These are phyloP conservation scores for Altica lythri DNA, from an alignment of 2,888 invertebrate species.

Conservation along the genomic window DNA sequence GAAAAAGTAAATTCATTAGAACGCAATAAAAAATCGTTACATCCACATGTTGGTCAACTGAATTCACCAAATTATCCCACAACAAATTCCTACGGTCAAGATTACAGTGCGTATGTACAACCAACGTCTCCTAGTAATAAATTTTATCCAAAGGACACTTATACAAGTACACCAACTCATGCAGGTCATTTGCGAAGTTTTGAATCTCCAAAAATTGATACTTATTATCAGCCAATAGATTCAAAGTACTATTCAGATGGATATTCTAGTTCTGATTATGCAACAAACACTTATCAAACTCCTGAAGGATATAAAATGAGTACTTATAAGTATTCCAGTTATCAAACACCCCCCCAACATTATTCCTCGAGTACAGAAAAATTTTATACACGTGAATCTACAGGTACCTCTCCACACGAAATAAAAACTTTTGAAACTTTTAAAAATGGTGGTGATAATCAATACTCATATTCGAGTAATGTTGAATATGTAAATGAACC, in stretches of 20 bases:
- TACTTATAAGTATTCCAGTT: constrained; percentile 53
- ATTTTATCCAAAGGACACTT: constrained; percentile 35
- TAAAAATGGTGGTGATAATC: constrained; percentile 47
- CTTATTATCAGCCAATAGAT: constrained; percentile 23
- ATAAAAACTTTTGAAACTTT: constrained; percentile 44
- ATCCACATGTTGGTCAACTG: constrained; percentile 51
- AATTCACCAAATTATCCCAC: constrained; percentile 52
- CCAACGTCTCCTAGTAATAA: constrained; percentile 45
- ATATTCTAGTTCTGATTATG: constrained; percentile 51
- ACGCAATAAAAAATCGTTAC: constrained; percentile 48
- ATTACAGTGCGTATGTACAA: constrained; percentile 44
- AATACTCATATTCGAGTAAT: constrained; percentile 50
- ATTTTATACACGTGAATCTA: constrained; percentile 50
- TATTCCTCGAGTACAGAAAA: constrained; percentile 51
- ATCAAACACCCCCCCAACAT: constrained; percentile 50
- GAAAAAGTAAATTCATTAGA: constrained; percentile 56
- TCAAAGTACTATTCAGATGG: constrained; percentile 43
- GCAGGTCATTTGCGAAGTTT: constrained; percentile 21
- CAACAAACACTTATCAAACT: constrained; percentile 52
- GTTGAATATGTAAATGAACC: constrained; percentile 53
- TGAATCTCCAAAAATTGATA: constrained; percentile 20
- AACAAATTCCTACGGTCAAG: constrained; percentile 49
- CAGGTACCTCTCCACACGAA: constrained; percentile 40
- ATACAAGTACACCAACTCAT: constrained; percentile 26
- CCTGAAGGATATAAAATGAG: constrained; percentile 55